Evolutionary conservation across 2,113 vertebrate species (phyloP).

Genomic region (Chlamydotis undulata): DNA sequence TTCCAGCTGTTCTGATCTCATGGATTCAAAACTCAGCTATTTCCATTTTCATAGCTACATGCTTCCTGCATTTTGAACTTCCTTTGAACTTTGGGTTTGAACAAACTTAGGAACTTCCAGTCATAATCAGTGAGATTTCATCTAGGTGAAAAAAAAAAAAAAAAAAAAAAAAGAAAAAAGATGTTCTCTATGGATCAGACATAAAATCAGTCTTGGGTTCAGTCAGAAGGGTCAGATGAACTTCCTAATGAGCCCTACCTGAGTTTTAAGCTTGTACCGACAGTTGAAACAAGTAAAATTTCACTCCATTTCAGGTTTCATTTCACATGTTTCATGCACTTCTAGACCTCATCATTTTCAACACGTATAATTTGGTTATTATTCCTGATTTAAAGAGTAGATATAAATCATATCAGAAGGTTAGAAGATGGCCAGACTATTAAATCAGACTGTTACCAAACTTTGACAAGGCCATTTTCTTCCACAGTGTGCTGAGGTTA

Average conservation of each 20-base stretch:
- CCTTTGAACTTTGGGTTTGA: conserved; percentile 50
- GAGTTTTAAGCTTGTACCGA: not conserved
- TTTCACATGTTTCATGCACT: not conserved
- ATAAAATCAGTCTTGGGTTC: conserved; percentile 26
- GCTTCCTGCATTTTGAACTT: conserved; percentile 54
- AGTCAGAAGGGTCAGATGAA: conserved; percentile 41
- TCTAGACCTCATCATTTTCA: not conserved
- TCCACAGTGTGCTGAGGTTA: not conserved
- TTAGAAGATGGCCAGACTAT: not conserved
- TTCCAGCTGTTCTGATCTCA: conserved; percentile 39
- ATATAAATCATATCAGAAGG: not conserved
- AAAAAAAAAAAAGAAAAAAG: not conserved
- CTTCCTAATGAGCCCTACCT: conserved; percentile 54
- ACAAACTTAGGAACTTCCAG: conserved; percentile 41
- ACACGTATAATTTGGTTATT: not conserved
- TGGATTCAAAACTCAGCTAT: conserved; percentile 36
- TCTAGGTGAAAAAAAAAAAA: fast-evolving
- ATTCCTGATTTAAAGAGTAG: not conserved
- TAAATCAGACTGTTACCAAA: not conserved
- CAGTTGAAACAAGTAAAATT: conserved; percentile 25
- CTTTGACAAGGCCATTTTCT: not conserved
- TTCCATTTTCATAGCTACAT: conserved; percentile 35
- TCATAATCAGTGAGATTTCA: conserved; percentile 41
- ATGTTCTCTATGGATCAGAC: conserved; percentile 9
- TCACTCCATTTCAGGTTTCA: not conserved